Percentiles rank a stretch among this genome's conserved stretches.
Conservation (phyloP, 2,113 vertebrate species). For the Paratilapia polleni region DNA sequence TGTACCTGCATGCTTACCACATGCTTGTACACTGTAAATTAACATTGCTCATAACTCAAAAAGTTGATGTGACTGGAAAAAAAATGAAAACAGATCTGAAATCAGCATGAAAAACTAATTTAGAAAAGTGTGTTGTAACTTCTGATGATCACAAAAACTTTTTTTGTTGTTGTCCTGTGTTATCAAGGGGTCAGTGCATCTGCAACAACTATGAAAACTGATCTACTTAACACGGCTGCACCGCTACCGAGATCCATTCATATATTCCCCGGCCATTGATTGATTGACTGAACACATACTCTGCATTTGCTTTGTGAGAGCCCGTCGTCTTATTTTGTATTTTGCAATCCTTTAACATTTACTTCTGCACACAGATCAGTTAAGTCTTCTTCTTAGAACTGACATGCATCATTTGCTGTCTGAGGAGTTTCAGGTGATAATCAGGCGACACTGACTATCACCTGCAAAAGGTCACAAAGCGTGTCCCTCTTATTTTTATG, state of each 20-base stretch:
- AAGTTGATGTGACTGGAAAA: too few species aligned
- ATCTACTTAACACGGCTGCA: not conserved
- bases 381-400: not conserved
- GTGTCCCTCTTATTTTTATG: too few species aligned
- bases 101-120: too few species aligned
- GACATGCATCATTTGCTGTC: not conserved
- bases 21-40: too few species aligned
- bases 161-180: too few species aligned
- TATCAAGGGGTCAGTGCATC: not conserved
- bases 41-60: too few species aligned
- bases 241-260: not conserved
- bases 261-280: not conserved
- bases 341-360: not conserved
- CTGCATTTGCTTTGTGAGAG: not conserved
- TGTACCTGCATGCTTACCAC: too few species aligned
- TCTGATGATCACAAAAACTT: too few species aligned
- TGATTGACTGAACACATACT: not conserved
- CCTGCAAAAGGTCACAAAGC: not conserved
- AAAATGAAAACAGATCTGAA: too few species aligned
- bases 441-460: fast-evolving
- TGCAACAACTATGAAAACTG: not conserved
- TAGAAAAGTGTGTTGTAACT: too few species aligned
- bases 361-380: not conserved
- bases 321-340: not conserved
- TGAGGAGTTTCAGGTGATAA: not conserved